A percentile compares a stretch with the other conserved stretches of the same genome.
Evolutionary conservation across 2,797 vertebrate species (phyloP).

Genomic region (Muraenolepis orangiensis): DNA sequence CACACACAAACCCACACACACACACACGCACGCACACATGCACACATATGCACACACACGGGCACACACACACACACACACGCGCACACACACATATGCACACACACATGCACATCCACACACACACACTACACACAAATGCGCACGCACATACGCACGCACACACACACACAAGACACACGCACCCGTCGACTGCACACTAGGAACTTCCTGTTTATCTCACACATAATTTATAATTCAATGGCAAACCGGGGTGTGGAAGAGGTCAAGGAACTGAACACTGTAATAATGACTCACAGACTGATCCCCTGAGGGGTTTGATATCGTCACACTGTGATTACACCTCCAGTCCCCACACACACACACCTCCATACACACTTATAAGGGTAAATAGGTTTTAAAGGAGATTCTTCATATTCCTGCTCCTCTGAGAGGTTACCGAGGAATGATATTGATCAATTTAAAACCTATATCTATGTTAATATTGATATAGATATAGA

Average conservation of each 20-base stretch:
- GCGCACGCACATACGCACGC: no score
- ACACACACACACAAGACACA: not conserved
- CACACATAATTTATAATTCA: not conserved
- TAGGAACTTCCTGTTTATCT: slow-evolving; percentile 42
- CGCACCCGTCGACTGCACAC: not conserved
- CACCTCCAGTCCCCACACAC: not conserved
- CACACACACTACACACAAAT: not conserved
- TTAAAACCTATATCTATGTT: no score
- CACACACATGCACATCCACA: not conserved
- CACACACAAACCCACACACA: not conserved
- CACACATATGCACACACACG: not conserved
- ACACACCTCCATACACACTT: not conserved
- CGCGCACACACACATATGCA: not conserved
- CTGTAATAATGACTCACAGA: not conserved
- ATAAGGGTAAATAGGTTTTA: no score
- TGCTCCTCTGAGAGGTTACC: no score
- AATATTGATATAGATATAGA: not conserved
- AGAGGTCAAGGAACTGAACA: not conserved
- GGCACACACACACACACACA: not conserved
- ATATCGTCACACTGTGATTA: not conserved
- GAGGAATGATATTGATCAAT: no score
- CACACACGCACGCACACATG: no score
- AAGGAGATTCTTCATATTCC: no score
- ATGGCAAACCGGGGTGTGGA: not conserved
- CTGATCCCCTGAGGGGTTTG: not conserved